A percentile compares a stretch with the other conserved stretches of the same genome.
These are phyloP conservation scores for Diaphora mendica DNA, from an alignment of 2,888 invertebrate genomes.

Conservation along the genomic window DNA sequence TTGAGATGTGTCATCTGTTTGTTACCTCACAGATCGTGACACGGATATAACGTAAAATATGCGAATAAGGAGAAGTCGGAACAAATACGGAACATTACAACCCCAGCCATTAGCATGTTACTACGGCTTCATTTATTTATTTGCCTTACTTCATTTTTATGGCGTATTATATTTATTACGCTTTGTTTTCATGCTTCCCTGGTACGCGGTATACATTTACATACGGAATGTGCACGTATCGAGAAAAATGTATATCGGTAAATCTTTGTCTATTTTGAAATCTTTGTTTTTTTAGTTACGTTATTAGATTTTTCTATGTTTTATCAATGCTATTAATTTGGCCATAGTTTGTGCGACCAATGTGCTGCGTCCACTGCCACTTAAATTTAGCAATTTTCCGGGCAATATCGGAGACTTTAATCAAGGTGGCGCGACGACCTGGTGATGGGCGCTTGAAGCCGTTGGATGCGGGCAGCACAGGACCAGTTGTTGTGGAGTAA, in stretches of 20 bases:
- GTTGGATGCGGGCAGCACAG: too few species aligned
- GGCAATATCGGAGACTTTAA: too few species aligned
- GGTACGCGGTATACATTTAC: constrained; percentile 11
- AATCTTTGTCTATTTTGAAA: background rate
- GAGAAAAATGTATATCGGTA: background rate
- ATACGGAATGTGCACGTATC: background rate
- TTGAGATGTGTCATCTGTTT: constrained; percentile 5
- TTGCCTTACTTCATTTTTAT: constrained; percentile 24
- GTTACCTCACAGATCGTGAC: constrained; percentile 2
- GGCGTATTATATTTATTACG: constrained; percentile 17
- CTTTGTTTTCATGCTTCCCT: constrained; percentile 19
- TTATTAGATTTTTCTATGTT: too few species aligned
- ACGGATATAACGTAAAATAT: background rate
- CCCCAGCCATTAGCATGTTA: constrained; percentile 21
- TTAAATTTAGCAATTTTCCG: too few species aligned
- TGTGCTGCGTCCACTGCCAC: too few species aligned
- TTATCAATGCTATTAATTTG: too few species aligned
- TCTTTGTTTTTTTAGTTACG: background rate
- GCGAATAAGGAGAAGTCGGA: constrained; percentile 6
- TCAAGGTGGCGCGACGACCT: too few species aligned
- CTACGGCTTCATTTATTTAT: constrained; percentile 20
- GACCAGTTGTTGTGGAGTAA: too few species aligned
- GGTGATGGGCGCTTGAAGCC: too few species aligned
- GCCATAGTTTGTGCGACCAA: too few species aligned
- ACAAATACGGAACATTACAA: constrained; percentile 20